phyloP scores from a whole-genome alignment of 1,140 invertebrate genomes.

The Phymastichus coffea region DNA sequence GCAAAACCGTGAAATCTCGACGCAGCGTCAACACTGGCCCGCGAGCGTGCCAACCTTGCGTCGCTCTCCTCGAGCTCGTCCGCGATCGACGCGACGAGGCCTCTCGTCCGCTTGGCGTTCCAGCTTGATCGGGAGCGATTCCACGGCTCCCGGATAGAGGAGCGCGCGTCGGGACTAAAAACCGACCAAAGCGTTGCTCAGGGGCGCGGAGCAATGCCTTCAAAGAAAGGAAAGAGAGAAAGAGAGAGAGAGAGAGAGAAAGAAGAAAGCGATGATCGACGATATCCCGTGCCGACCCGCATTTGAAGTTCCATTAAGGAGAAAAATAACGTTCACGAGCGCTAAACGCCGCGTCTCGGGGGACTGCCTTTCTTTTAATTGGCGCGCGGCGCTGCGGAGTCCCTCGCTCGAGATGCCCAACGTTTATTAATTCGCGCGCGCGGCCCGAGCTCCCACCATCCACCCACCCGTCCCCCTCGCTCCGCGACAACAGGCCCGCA shows the following conservation, averaged over 20 bases:
- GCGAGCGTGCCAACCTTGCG: too few species aligned
- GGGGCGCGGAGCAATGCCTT: slow-evolving; percentile 15
- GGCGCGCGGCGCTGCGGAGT: background rate
- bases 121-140: too few species aligned
- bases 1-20: too few species aligned
- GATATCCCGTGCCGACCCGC: slow-evolving; percentile 11
- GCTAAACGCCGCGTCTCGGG: too few species aligned
- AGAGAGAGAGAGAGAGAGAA: slow-evolving; percentile 9
- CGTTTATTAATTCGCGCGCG: background rate
- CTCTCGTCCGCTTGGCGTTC: background rate
- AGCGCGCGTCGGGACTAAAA: too few species aligned
- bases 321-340: slow-evolving; percentile 1
- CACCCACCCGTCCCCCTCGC: too few species aligned
- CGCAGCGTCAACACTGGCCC: too few species aligned
- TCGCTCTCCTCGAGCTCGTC: background rate
- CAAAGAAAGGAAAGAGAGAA: background rate
- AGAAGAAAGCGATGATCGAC: slow-evolving; percentile 7
- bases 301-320: slow-evolving; percentile 21
- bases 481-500: too few species aligned
- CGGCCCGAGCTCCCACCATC: too few species aligned
- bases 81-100: background rate
- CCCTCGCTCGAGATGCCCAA: background rate
- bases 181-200: background rate
- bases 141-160: too few species aligned
- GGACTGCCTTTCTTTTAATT: background rate